Evolutionary conservation across 1,140 invertebrate species (phyloP), one percentile per base, ranked within the genome.

Genomic region (Camponotus vicinus): DNA sequence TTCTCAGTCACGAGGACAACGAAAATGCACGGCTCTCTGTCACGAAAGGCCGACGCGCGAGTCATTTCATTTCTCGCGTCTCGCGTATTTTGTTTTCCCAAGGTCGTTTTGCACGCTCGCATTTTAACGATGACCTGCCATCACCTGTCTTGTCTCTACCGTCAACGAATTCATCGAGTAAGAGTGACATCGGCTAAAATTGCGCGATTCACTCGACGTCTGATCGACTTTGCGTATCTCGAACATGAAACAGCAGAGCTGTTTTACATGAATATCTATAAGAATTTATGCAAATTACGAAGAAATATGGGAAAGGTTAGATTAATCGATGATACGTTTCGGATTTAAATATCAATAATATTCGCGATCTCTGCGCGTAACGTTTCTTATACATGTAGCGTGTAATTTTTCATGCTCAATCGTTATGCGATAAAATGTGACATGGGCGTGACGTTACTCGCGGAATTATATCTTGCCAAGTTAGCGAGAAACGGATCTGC

Each of bases 1-100:
- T 18, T 37, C 27, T 52, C 4, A 27, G 55, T 40, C n/a, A 78
- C 21, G 40, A 32, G 9, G 55, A 13, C 70, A 61, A 64, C 1
- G 18, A 15, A 6, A 37, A 59, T 40, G 34, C 9, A 15, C 40
- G 71, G 18, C 32, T 66, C 52, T 73, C 52, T 27, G 37, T 66
- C 18, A 13, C 27, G 13, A 42, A 45, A 40, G 1, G n/a, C 32
- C 67, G 57, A 32, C 61, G 27, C 45, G 45, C 69, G 69, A 52
- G 63, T 78, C 84, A 40, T 78, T 63, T 78, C 84, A 40, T 78
- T 63, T 84, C 37, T 61, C 66, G 45, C 49, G 45, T n/a, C 27
- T 61, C 27, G 40, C 78, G 55, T 88, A 76, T 86, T 91, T 88
- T 86, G 88, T 40, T 40, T 40, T n/a, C 78, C 40, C 77, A 85